Evolutionary conservation across 2,797 vertebrate species (phyloP).

Genomic region (Corythornis leucogaster): DNA sequence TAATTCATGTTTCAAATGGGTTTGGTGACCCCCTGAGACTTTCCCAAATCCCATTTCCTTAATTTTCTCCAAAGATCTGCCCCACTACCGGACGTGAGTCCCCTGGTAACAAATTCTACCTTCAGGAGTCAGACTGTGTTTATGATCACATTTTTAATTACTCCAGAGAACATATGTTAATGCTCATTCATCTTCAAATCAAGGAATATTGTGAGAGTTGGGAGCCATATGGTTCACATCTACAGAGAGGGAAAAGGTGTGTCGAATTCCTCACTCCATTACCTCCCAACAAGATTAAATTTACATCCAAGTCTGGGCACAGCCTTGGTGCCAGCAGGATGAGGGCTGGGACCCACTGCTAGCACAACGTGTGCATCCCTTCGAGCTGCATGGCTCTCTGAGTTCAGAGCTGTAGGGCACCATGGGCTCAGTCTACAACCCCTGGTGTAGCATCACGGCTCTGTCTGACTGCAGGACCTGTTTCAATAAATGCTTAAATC

Average conservation of each 20-base stretch:
- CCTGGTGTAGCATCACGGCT: too few species aligned
- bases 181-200: not conserved
- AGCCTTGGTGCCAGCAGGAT: not conserved
- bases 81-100: not conserved
- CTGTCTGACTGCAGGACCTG: fast-evolving
- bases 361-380: not conserved
- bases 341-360: not conserved
- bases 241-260: slow-evolving; percentile 37
- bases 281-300: slow-evolving; percentile 40
- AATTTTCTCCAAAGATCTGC: not conserved
- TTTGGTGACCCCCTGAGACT: not conserved
- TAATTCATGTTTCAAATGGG: not conserved
- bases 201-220: not conserved
- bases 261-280: slow-evolving; percentile 38
- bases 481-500: not conserved
- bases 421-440: fast-evolving
- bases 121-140: slow-evolving; percentile 5
- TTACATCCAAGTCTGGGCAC: not conserved
- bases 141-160: slow-evolving; percentile 59
- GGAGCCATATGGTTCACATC: slow-evolving; percentile 45
- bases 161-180: slow-evolving; percentile 48
- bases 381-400: fast-evolving
- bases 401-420: not conserved
- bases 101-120: not conserved
- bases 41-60: not conserved